These are phyloP conservation scores for Poecile montanus DNA, from an alignment of 2,797 vertebrate species.

Conservation along the genomic window DNA sequence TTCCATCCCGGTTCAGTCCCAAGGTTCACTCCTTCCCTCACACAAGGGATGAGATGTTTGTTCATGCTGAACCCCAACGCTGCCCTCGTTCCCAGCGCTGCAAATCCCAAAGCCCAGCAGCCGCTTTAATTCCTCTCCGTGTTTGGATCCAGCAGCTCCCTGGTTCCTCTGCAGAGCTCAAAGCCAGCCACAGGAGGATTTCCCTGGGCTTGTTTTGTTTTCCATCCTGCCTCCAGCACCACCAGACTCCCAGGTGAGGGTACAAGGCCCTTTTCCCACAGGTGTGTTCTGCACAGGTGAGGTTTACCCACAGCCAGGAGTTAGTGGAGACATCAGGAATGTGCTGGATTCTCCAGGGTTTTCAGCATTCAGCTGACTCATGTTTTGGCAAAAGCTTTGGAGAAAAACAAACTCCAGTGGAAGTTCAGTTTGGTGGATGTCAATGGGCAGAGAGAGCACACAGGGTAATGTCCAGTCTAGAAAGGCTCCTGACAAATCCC, in stretches of 20 bases:
- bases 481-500: not conserved
- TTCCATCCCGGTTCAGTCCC: not conserved
- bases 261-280: not conserved
- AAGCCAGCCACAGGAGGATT: rapidly evolving
- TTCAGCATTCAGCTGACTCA: not conserved
- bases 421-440: not conserved
- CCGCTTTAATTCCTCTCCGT: not conserved
- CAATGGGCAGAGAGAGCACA: not conserved
- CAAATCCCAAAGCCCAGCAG: not conserved
- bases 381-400: not conserved
- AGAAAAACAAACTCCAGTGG: not conserved
- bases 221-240: not conserved
- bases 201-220: not conserved
- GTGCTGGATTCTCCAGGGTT: not conserved
- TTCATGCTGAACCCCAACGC: rapidly evolving
- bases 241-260: no score
- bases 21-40: not conserved
- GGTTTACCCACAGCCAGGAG: not conserved
- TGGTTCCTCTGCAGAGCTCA: not conserved
- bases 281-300: not conserved
- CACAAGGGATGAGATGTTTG: not conserved
- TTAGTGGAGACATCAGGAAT: not conserved
- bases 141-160: not conserved
- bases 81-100: rapidly evolving
- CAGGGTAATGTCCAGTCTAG: not conserved